Conservation (phyloP, 2,888 invertebrate genomes). For the Dimorphilus gyrociliatus region DNA sequence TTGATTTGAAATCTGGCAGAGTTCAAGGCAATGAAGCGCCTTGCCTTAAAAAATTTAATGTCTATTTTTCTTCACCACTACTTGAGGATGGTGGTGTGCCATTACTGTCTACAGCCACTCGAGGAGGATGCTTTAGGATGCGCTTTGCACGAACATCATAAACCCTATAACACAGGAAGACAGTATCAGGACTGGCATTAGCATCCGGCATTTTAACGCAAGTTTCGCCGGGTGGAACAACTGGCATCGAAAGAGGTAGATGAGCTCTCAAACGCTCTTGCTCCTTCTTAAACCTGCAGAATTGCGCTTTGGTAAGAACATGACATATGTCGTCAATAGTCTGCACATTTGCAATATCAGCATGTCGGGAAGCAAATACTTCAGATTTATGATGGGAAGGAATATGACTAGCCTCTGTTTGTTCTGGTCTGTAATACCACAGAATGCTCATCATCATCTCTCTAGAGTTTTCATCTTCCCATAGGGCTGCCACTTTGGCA, state of each 20-base stretch:
- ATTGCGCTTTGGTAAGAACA: slow-evolving; percentile 86
- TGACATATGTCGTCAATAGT: slow-evolving; percentile 96
- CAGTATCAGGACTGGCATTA: slow-evolving; percentile 58
- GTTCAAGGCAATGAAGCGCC: too few species aligned
- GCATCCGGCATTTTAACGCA: slow-evolving; percentile 43
- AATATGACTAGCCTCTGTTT: slow-evolving; percentile 67
- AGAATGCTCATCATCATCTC: slow-evolving; percentile 93
- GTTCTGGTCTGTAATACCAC: slow-evolving; percentile 96
- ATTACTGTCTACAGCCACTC: too few species aligned
- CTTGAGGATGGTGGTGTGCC: too few species aligned
- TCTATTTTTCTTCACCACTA: too few species aligned
- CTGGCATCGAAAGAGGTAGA: background rate
- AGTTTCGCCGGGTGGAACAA: background rate
- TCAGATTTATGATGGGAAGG: slow-evolving; percentile 68
- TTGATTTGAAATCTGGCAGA: too few species aligned
- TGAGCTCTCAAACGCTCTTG: background rate
- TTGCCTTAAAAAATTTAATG: too few species aligned
- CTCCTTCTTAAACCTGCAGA: slow-evolving; percentile 56
- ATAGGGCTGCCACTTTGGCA: slow-evolving; percentile 78
- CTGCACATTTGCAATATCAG: slow-evolving; percentile 85
- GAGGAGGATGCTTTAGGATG: slow-evolving; percentile 42
- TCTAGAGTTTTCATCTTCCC: slow-evolving; percentile 84
- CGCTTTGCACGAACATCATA: slow-evolving; percentile 83
- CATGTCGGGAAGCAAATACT: slow-evolving; percentile 84
- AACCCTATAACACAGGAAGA: slow-evolving; percentile 81